Evolutionary conservation across 2,888 invertebrate species (phyloP).

Genomic region (Athalia rosae): DNA sequence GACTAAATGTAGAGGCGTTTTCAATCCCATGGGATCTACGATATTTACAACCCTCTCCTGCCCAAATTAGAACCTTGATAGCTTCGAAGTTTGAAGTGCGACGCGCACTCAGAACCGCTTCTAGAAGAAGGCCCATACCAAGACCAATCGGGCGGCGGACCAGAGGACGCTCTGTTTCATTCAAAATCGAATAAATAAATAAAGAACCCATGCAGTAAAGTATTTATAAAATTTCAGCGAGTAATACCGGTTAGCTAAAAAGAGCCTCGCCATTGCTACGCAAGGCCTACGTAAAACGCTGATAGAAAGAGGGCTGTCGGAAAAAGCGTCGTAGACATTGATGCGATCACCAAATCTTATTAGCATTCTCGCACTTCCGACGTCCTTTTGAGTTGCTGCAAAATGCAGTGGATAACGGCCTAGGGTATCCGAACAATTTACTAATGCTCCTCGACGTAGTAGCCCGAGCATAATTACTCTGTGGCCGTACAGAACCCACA

Average conservation of each 20-base stretch:
- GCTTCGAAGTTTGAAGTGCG: conserved; percentile 16
- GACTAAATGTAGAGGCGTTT: conserved; percentile 52
- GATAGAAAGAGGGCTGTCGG: conserved; percentile 52
- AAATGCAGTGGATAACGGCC: conserved; percentile 52
- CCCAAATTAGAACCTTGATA: conserved; percentile 41
- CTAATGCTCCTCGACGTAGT: conserved; percentile 46
- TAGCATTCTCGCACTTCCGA: conserved; percentile 49
- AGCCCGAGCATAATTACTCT: conserved; percentile 48
- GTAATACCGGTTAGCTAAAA: conserved; percentile 42
- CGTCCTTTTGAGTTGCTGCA: conserved; percentile 49
- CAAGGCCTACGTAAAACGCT: conserved; percentile 52
- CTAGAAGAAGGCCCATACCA: conserved; percentile 33
- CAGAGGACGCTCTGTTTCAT: conserved; percentile 26
- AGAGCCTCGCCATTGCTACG: conserved; percentile 50
- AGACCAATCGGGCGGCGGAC: conserved; percentile 19
- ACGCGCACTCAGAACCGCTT: conserved; percentile 28
- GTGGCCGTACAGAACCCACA: conserved; percentile 51
- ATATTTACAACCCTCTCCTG: conserved; percentile 49
- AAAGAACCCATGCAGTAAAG: no score
- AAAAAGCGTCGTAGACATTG: conserved; percentile 51
- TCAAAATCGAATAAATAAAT: not conserved
- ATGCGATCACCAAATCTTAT: conserved; percentile 49
- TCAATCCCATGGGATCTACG: conserved; percentile 49
- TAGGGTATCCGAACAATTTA: conserved; percentile 50
- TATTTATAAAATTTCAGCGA: not conserved